Conservation (phyloP, 1,140 invertebrate genomes). For the Drosophila santomea region DNA sequence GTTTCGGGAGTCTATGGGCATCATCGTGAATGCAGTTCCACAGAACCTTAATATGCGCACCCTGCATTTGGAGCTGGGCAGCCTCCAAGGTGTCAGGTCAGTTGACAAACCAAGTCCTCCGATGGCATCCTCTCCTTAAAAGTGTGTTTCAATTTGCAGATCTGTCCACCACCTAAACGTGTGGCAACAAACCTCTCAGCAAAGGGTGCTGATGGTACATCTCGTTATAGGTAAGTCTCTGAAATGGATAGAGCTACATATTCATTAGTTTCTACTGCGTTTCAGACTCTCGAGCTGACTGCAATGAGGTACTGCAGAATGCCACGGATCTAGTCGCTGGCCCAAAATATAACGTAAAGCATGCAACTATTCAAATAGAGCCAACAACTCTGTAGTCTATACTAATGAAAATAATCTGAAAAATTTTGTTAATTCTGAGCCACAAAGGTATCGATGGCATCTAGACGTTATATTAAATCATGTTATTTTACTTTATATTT, state of each 20-base stretch:
- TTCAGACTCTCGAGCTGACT: slow-evolving; percentile 85
- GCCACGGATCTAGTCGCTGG: slow-evolving; percentile 86
- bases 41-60: slow-evolving; percentile 85
- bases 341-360: slow-evolving; percentile 86
- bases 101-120: neutral
- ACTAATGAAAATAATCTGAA: too few relatives aligned
- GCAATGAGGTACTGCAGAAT: slow-evolving; percentile 85
- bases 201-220: slow-evolving; percentile 90
- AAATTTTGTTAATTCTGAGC: too few relatives aligned
- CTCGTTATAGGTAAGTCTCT: slow-evolving; percentile 89
- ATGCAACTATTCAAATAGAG: slow-evolving; percentile 88
- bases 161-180: slow-evolving; percentile 92
- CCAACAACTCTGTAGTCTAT: too few relatives aligned
- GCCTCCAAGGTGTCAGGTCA: slow-evolving; percentile 88
- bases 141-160: slow-evolving; percentile 33
- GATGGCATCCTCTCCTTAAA: neutral
- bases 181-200: slow-evolving; percentile 92
- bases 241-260: neutral
- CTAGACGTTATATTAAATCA: too few relatives aligned
- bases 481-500: too few relatives aligned
- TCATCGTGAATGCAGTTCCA: slow-evolving; percentile 93
- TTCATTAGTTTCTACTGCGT: too few relatives aligned
- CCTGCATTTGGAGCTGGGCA: slow-evolving; percentile 86
- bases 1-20: slow-evolving; percentile 89
- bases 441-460: too few relatives aligned